These are phyloP conservation scores for Mythimna impura DNA, from an alignment of 2,888 invertebrate species.

Conservation along the genomic window DNA sequence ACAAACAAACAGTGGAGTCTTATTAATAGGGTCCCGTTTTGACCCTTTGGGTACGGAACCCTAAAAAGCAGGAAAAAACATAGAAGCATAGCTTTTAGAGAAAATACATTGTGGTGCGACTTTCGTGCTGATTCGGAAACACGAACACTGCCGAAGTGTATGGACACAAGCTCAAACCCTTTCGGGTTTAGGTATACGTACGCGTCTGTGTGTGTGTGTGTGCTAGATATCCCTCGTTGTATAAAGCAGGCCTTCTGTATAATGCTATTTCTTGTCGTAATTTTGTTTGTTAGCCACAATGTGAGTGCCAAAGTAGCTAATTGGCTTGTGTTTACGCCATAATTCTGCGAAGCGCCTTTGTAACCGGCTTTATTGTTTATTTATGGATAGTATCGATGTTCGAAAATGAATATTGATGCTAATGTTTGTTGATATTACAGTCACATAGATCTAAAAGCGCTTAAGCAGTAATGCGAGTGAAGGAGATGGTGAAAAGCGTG, in stretches of 20 bases:
- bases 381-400: not conserved
- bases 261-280: not conserved
- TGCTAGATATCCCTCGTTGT: not conserved
- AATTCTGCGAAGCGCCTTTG: constrained; percentile 21
- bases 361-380: not conserved
- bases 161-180: no score
- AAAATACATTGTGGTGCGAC: no score
- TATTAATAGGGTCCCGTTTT: no score
- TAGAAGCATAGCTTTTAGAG: no score
- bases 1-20: no score
- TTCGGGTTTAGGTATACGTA: no score
- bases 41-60: no score
- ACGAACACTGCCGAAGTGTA: no score
- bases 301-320: constrained; percentile 16
- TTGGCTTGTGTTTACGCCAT: constrained; percentile 10
- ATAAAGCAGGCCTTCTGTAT: not conserved
- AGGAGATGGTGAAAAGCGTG: no score
- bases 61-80: no score
- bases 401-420: not conserved
- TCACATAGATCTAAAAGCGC: not conserved
- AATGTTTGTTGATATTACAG: not conserved
- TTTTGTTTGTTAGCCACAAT: not conserved
- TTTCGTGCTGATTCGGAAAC: no score
- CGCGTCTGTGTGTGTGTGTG: not conserved
- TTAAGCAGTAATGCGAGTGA: no score